Evolutionary conservation across 2,113 vertebrate genomes (phyloP).

Genomic region (Bubo scandiacus): DNA sequence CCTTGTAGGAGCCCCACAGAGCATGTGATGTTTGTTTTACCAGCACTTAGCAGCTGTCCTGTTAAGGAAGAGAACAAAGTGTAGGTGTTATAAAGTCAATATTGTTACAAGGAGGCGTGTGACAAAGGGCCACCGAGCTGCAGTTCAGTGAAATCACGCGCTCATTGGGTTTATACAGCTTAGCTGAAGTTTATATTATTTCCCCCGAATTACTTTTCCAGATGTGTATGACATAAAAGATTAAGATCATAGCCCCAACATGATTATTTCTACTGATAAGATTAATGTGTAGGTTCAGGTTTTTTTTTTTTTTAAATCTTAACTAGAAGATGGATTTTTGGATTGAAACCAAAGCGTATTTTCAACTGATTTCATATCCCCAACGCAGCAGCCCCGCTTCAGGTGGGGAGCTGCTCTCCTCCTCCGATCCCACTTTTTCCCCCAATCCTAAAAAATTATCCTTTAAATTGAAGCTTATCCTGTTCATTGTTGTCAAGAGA

Average conservation of each 20-base stretch:
- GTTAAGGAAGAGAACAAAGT: conserved; percentile 67
- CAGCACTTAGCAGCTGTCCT: conserved; percentile 74
- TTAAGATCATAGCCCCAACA: neutral
- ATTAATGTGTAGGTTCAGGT: neutral
- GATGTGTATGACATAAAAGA: neutral
- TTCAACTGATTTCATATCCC: neutral
- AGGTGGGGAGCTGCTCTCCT: neutral
- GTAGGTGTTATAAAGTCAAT: conserved; percentile 75
- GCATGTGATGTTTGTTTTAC: conserved; percentile 74
- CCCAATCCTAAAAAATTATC: neutral
- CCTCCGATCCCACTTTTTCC: too few relatives aligned
- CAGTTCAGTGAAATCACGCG: neutral
- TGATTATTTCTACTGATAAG: neutral
- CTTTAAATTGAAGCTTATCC: neutral
- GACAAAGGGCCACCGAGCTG: conserved; percentile 28
- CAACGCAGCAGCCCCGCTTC: neutral
- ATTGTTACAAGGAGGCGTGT: conserved; percentile 72
- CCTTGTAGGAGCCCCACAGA: conserved; percentile 37
- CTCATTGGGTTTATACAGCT: neutral
- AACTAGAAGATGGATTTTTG: neutral
- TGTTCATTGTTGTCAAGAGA: neutral
- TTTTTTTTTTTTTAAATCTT: neutral
- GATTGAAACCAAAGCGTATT: neutral
- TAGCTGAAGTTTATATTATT: neutral
- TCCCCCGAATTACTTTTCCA: neutral